A percentile compares a stretch with the other conserved stretches of the same genome.
Evolutionary conservation across 2,797 vertebrate genomes (phyloP).

Genomic region (Ctenopoma multispine): DNA sequence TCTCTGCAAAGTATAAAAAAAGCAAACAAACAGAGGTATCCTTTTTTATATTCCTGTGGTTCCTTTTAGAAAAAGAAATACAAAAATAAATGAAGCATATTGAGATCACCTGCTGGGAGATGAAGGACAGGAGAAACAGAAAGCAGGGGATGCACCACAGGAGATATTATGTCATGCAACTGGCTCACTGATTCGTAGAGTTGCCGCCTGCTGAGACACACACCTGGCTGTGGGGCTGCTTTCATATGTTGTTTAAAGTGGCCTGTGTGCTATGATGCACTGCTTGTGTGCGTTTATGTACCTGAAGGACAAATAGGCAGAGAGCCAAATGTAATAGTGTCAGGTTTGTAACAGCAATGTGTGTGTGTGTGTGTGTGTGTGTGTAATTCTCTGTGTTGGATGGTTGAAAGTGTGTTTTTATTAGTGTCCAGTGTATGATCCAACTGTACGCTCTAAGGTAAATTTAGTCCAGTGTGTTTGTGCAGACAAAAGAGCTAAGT

Average conservation of each 20-base stretch:
- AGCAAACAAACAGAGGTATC: background rate
- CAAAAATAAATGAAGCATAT: slow-evolving; percentile 51
- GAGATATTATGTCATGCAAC: slow-evolving; percentile 59
- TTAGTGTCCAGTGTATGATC: background rate
- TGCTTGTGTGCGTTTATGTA: slow-evolving; percentile 3
- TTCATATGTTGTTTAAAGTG: slow-evolving; percentile 8
- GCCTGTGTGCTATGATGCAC: background rate
- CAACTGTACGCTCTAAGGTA: background rate
- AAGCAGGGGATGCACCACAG: slow-evolving; percentile 50
- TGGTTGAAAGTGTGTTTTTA: slow-evolving; percentile 6
- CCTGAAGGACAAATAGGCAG: slow-evolving; percentile 17
- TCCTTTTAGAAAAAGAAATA: slow-evolving; percentile 5
- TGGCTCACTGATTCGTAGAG: slow-evolving; percentile 60
- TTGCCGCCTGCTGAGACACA: slow-evolving; percentile 58
- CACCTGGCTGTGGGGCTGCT: slow-evolving; percentile 61
- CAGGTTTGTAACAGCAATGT: slow-evolving; percentile 7
- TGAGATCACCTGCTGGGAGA: slow-evolving; percentile 61
- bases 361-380: background rate
- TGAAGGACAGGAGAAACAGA: slow-evolving; percentile 69
- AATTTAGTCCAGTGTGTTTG: background rate
- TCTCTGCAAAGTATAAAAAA: slow-evolving; percentile 9
- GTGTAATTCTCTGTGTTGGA: background rate
- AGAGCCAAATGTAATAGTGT: slow-evolving; percentile 3
- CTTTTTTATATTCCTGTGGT: slow-evolving; percentile 23
- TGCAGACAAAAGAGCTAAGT: background rate